Percentiles rank a stretch among this genome's conserved stretches.
phyloP scores from a whole-genome alignment of 2,888 invertebrate genomes.

The Pristionchus arcanus region DNA sequence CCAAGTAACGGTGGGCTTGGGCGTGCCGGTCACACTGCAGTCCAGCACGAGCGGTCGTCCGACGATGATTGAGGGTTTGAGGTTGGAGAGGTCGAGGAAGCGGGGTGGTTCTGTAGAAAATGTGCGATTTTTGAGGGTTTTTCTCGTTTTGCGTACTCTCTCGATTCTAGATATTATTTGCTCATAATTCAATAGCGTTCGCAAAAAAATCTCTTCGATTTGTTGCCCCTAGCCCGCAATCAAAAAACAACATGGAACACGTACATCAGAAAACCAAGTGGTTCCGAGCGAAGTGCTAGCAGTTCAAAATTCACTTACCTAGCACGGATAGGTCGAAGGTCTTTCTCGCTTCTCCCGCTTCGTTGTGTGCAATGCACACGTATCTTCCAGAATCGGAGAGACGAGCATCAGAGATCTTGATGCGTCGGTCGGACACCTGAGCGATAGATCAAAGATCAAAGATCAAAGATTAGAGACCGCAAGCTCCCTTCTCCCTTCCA shows the following conservation, averaged over 20 bases:
- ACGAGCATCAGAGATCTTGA: conserved; percentile 72
- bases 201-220: background rate
- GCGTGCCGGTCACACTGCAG: conserved; percentile 82
- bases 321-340: conserved; percentile 83
- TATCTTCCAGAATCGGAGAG: conserved; percentile 83
- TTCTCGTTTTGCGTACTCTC: background rate
- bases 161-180: background rate
- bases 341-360: conserved; percentile 82
- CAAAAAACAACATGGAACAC: no score
- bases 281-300: no score
- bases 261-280: no score
- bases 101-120: conserved; percentile 80
- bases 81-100: conserved; percentile 76
- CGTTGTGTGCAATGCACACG: conserved; percentile 83
- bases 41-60: conserved; percentile 83
- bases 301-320: conserved; percentile 82
- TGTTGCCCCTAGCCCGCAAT: no score
- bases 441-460: background rate
- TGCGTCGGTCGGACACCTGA: conserved; percentile 64
- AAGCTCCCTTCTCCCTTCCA: no score
- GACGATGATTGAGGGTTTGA: conserved; percentile 80
- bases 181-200: background rate
- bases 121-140: background rate
- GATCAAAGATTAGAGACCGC: background rate
- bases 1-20: conserved; percentile 83